Conservation (phyloP, 2,113 vertebrate genomes). For the Lophotis ruficrista region DNA sequence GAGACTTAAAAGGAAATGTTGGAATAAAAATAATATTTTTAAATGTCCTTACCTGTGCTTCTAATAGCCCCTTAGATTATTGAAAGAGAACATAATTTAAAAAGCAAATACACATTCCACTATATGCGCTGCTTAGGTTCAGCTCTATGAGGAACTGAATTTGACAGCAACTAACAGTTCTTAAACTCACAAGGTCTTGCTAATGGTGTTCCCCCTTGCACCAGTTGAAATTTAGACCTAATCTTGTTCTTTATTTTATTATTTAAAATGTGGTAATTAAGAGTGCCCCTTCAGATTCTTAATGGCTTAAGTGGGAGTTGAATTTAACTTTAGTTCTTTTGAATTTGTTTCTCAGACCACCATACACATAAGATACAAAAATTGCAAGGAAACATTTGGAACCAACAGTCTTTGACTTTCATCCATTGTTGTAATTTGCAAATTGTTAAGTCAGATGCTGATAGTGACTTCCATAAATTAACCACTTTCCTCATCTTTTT, state of each 20-base stretch:
- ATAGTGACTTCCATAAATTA: background rate
- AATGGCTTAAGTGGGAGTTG: background rate
- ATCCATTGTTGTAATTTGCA: background rate
- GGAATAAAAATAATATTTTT: background rate
- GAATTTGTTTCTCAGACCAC: background rate
- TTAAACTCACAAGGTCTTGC: background rate
- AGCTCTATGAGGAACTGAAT: background rate
- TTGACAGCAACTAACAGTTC: background rate
- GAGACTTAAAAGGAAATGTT: conserved; percentile 1
- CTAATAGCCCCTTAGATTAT: background rate
- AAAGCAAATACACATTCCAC: background rate
- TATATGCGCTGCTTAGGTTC: background rate
- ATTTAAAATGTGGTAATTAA: background rate
- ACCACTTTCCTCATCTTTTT: background rate
- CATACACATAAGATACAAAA: background rate
- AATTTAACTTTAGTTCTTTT: background rate
- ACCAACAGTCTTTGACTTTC: background rate
- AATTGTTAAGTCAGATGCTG: background rate
- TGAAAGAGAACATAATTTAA: background rate
- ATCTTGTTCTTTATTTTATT: background rate
- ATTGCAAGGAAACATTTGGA: background rate
- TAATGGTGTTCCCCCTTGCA: background rate
- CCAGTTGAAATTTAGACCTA: background rate
- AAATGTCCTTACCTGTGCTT: background rate
- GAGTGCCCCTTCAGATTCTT: background rate